Evolutionary conservation across 2,797 vertebrate species (phyloP), one percentile per base, ranked within the genome.

Genomic region (Amniataba percoides): DNA sequence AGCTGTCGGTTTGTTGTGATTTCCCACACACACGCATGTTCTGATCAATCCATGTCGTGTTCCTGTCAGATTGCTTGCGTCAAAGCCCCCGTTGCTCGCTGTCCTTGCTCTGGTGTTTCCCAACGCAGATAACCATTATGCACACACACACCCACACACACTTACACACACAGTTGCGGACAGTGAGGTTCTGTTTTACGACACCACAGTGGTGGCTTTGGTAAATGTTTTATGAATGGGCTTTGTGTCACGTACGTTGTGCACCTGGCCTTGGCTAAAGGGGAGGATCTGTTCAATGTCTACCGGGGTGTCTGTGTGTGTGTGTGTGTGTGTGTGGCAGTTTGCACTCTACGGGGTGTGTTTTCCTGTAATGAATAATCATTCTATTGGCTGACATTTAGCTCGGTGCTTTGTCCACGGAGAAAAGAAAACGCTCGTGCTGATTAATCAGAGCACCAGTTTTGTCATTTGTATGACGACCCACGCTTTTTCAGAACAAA

Each of bases 171-270:
- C 39, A 46, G 14, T 71, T 60, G 51, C 15, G 68, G 69, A 87
- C 85, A 82, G 75, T 59, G 51, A 59, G 42, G 21, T 72, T 91
- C 74, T 87, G 85, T 83, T 92, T 92, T 89, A 91, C 40, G 53
- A 85, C 85, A 62, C 49, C 63, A 59, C 76, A 2, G 14, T n/a
- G 64, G 36, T 64, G 51, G 61, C 71, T 86, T 81, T 90, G 74
- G 93, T 94, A 92, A 94, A 95, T 95, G 93, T 94, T 94, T 95
- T 73, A 93, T 94, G 83, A 94, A 92, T 84, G 84, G 85, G 79
- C 58, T 91, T 90, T 89, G 86, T 91, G 88, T 91, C 67, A 58
- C n/a, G 68, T 77, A 84, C 18, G 19, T 66, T 59, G 36, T 71
- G 75, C 71, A 84, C 82, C 88, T 91, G 85, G 83, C 88, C 91